phyloP scores from a whole-genome alignment of 2,888 invertebrate species.

The Meteorus cinctellus region DNA sequence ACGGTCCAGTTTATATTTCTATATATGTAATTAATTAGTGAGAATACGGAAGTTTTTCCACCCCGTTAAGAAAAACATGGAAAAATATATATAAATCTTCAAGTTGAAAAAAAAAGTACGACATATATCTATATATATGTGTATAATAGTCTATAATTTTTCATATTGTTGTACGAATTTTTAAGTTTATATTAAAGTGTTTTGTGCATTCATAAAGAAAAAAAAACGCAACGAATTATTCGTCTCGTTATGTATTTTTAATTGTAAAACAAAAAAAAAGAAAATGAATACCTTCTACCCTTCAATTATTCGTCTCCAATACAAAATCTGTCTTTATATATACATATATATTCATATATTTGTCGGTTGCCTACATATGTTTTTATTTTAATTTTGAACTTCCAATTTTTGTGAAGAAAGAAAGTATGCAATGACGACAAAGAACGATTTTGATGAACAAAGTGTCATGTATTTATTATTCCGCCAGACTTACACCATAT shows the following conservation, averaged over 20 bases:
- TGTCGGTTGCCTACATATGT: not conserved
- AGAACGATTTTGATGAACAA: constrained; percentile 22
- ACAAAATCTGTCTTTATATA: not conserved
- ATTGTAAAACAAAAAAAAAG: not conserved
- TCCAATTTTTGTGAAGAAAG: constrained; percentile 3
- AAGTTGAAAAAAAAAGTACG: constrained; percentile 50
- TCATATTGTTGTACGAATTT: constrained; percentile 90
- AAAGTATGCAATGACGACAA: not conserved
- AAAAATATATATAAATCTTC: constrained; percentile 48
- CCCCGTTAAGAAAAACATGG: constrained; percentile 74
- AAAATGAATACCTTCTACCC: not conserved
- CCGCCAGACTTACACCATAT: constrained; percentile 32
- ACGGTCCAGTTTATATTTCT: constrained; percentile 60
- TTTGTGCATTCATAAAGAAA: constrained; percentile 81
- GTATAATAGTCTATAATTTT: constrained; percentile 88
- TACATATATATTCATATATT: constrained; percentile 1
- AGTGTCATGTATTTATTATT: constrained; percentile 39
- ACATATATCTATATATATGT: constrained; percentile 69
- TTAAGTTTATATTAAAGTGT: constrained; percentile 91
- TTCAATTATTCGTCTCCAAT: not conserved
- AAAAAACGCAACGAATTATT: constrained; percentile 23
- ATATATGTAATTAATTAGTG: constrained; percentile 73
- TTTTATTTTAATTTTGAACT: not conserved
- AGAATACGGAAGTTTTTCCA: constrained; percentile 79
- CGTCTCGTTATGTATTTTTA: constrained; percentile 28